Evolutionary conservation across 2,113 vertebrate species (phyloP).

Genomic region (Pygoscelis antarcticus): DNA sequence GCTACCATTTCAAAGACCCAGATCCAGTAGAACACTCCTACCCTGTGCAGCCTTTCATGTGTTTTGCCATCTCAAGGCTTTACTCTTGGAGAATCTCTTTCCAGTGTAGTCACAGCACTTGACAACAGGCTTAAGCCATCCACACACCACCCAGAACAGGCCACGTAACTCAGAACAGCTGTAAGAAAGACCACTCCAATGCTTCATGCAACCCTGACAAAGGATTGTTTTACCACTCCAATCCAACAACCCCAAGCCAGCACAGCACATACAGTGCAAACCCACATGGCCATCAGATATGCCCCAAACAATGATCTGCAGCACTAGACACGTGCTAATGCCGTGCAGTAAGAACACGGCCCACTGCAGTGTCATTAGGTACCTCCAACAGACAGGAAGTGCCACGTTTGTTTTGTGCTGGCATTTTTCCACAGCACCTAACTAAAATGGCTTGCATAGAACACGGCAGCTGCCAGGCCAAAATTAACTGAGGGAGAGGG

Average conservation of each 20-base stretch:
- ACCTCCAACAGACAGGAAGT: neutral
- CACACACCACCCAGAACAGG: neutral
- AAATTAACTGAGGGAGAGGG: neutral
- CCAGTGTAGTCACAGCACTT: neutral
- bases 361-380: accelerated
- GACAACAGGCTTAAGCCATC: neutral
- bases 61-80: neutral
- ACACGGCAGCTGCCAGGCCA: neutral
- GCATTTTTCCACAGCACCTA: neutral
- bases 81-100: neutral
- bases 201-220: neutral
- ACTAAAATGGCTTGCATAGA: neutral
- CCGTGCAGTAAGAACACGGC: neutral
- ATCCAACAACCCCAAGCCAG: neutral
- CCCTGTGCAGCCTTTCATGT: neutral
- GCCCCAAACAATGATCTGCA: neutral
- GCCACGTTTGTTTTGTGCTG: neutral
- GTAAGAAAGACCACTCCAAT: neutral
- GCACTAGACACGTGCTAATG: too few species aligned
- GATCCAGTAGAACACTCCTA: neutral
- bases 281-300: neutral
- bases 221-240: neutral
- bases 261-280: neutral
- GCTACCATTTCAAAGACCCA: neutral
- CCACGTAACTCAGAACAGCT: neutral